Conservation (phyloP, 2,797 vertebrate species). For the Cygnus olor region DNA sequence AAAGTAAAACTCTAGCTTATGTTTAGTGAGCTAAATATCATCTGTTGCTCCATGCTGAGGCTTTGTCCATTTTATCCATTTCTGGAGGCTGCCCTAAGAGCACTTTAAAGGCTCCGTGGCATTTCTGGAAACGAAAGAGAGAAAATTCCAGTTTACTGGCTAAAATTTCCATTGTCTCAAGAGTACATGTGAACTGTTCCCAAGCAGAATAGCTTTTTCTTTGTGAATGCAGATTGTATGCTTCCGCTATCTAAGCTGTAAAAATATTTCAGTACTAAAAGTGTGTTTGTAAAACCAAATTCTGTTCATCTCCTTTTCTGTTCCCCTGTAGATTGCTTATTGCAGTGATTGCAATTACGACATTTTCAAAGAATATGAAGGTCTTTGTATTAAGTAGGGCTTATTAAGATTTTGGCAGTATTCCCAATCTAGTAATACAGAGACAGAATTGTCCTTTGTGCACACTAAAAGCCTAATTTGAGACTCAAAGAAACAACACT, state of each 20-base stretch:
- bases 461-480: conserved; percentile 35
- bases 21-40: background rate
- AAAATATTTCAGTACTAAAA: conserved; percentile 8
- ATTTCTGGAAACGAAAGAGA: background rate
- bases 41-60: background rate
- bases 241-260: conserved; percentile 29
- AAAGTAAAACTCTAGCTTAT: background rate
- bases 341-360: conserved; percentile 21
- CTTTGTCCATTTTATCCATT: background rate
- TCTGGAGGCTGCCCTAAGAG: background rate
- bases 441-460: conserved; percentile 53
- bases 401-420: conserved; percentile 60
- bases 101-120: background rate
- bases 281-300: conserved; percentile 20
- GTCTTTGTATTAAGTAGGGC: conserved; percentile 40
- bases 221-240: conserved; percentile 20
- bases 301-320: conserved; percentile 17
- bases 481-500: conserved; percentile 13
- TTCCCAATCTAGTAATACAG: conserved; percentile 51
- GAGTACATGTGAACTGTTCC: conserved; percentile 9
- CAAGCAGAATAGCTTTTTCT: conserved; percentile 1
- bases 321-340: background rate
- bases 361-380: background rate
- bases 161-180: background rate
- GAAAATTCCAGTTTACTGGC: conserved; percentile 13